Base-by-base conservation (phyloP, 2,797 vertebrate genomes). In the Chelon auratus region DNA sequence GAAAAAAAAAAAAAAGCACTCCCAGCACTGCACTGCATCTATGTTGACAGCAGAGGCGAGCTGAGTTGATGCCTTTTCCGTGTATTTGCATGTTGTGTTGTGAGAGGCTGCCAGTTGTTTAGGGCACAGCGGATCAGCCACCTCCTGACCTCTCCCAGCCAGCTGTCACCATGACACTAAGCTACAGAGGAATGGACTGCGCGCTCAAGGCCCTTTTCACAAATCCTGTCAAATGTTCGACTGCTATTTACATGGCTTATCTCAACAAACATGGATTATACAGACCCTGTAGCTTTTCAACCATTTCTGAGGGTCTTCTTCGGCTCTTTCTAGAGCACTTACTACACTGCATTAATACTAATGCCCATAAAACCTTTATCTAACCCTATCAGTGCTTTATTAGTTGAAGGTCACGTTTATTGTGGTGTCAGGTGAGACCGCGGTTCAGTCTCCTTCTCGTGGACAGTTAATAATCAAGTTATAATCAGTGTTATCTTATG, bases 201-300 rank as follows among this genome's bases (percentile, higher is more conserved):
- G 90, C 79, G 84, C 90, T 92, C 86, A 74, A 90, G 91, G 84
- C 90, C 89, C 30, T 90, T 91, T 90, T 86, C 78, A 69, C 87
- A 94, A 94, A 94, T 94, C 92, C 92, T 90, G 92, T 94, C 93
- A 94, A 93, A 94, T 92, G 92, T 93, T 92, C 66, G 82, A 89
- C 90, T 82, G 85, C 89, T 95, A 93, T 95, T 93, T 93, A 94
- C 91, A 90, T 88, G 90, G 92, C 90, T 94, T 93, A 94, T 95
- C 94, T 93, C 80, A 33, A 81, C 93, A 93, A 94, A 92, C 92
- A 90, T 86, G 91, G 93, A 93, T 95, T 94, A 93, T 87, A 84
- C 78, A 37, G 81, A 75, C 82, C 82, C 79, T 73, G 77, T 80
- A 79, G 88, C 86, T 91, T 90, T 91, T 90, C 88, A 80, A 78